Evolutionary conservation across 2,888 invertebrate genomes (phyloP), one percentile per base, ranked within the genome.

Genomic region (Lissocephala sabroskyi): DNA sequence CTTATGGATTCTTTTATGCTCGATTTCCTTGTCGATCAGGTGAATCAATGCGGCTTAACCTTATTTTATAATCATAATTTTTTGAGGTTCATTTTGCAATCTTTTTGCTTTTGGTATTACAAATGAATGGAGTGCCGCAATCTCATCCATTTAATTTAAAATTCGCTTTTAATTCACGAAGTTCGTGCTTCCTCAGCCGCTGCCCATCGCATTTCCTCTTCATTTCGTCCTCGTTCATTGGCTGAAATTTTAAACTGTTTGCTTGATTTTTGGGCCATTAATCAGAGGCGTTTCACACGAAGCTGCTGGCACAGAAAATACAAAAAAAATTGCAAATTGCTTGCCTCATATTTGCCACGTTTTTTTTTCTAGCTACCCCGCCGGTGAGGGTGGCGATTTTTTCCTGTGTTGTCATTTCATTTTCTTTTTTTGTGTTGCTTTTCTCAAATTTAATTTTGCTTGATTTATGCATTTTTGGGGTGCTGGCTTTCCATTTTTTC

Each of bases 391-490:
- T 14, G 16, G 9, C 33, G 9, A 14, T 33, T 6, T 33, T 33
- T 33, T 13, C 45, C 49, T 49, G 49, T 45, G 48, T 42, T 48
- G 14, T 28, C 55, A 46, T 53, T 47, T 26, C 45, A 40, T 29
- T 44, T 49, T 37, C 36, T 51, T 37, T 47, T 47, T 36, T 52
- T 45, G 16, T 29, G 18, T 32, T 17, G 7, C n/a, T 53, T 53
- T 42, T 45, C 49, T 45, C 44, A 52, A 71, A 77, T 77, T 71
- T 61, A 74, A 71, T 71, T 77, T 77, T 51, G 52, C 66, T 63
- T 77, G 75, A 71, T 71, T 71, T 71, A 77, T 71, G 77, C 75
- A 63, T 57, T 59, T 76, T 65, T 52, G 37, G 13, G 33, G 40
- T 23, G 19, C 16, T 11, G 14, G 33, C 47, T 43, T 30, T 9